Base-by-base conservation (phyloP, 2,113 vertebrate genomes). In the Atractosteus spatula region DNA sequence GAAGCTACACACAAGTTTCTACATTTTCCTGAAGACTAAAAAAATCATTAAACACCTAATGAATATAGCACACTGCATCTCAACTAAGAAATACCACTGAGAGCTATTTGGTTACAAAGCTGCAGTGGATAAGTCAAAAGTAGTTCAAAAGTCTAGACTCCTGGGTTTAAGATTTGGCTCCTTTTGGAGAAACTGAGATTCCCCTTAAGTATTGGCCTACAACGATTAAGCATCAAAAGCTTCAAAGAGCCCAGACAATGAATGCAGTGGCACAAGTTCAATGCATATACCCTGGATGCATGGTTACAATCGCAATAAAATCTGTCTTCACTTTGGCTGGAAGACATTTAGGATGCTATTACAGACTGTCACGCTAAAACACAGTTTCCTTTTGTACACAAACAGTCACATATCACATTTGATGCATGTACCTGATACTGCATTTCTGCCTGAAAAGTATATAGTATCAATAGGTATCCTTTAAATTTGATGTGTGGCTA, bases 291-390 rank as follows among this genome's bases (percentile, higher is more conserved):
- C 63, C 54, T 44, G 41, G 68, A 61, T 74, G 68, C 69, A 65
- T 63, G 62, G 73, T 74, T 70, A 70, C 73, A 74, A 70, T 45
- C 41, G 67, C 67, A 74, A 74, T 74, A 70, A 65, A 74, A 65
- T 29, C 68, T 74, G 73, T 68, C 68, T 74, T 74, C 73, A 69
- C 68, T 74, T 74, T 74, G 73, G 68, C 73, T 74, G 73, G 68
- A 41, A 70, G 73, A 70, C 55, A 47, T 69, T 17, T 62, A 72
- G 63, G 55, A 73, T 74, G 73, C 63, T 44, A 57, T 74, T 69
- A 69, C 68, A 64, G 62, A 69, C 69, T 62, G 51, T 70, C 68
- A 70, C 61, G 68, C 67, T 57, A 70, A 55, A 70, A 69, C 47
- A 57, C 55, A 65, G 61, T 74, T 74, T 70, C 67, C 73, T 74